These are phyloP conservation scores for Actinemys pallida DNA, from an alignment of 2,113 vertebrate species.

Conservation along the genomic window DNA sequence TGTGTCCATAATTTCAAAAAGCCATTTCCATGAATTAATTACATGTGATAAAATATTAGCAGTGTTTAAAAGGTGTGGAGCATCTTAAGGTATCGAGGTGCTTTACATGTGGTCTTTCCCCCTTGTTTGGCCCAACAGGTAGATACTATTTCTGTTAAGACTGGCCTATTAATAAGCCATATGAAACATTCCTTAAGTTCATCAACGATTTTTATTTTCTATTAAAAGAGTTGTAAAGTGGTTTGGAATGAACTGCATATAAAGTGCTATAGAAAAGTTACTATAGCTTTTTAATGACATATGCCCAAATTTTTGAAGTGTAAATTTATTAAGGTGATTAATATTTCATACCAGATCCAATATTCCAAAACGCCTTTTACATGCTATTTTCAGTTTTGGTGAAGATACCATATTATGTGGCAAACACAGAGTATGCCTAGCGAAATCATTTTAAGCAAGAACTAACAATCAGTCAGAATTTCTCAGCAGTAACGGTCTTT, in stretches of 20 bases:
- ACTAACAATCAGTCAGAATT: background rate
- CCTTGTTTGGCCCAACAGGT: background rate
- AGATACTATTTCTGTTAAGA: background rate
- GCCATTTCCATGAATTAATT: background rate
- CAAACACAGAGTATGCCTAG: background rate
- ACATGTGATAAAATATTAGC: background rate
- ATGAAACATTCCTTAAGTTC: background rate
- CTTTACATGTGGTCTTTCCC: background rate
- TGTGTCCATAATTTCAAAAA: background rate
- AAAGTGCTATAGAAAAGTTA: background rate
- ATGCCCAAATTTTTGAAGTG: fast-evolving
- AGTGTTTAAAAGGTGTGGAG: background rate
- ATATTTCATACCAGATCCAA: background rate
- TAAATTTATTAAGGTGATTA: background rate
- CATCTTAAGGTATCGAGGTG: background rate
- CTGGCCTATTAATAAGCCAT: background rate
- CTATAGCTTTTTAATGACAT: background rate
- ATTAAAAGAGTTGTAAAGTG: background rate
- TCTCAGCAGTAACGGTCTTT: background rate
- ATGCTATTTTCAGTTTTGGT: fast-evolving
- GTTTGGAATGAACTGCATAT: background rate
- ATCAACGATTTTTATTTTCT: background rate
- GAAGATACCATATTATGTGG: background rate
- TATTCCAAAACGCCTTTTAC: background rate
- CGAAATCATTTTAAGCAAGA: background rate